phyloP scores from a whole-genome alignment of 2,888 invertebrate genomes.

The Macaria liturata region DNA sequence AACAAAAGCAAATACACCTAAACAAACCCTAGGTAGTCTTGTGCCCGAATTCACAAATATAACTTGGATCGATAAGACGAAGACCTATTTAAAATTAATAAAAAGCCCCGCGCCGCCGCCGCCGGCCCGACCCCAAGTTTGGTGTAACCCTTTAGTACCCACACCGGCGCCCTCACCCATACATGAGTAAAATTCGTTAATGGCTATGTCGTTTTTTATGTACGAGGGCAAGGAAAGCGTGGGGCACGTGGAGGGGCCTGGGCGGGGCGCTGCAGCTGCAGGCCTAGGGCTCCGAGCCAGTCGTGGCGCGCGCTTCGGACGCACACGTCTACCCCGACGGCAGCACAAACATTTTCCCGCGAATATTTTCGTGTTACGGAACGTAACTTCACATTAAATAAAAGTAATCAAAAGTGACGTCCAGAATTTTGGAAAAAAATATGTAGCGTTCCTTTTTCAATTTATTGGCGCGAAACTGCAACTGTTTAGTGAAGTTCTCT shows the following conservation, averaged over 20 bases:
- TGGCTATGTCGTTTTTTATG: slow-evolving; percentile 64
- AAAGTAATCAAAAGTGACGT: slow-evolving; percentile 22
- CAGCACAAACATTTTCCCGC: slow-evolving; percentile 43
- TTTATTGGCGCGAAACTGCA: slow-evolving; percentile 33
- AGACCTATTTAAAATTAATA: slow-evolving; percentile 54
- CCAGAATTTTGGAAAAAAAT: slow-evolving; percentile 23
- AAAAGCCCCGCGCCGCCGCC: slow-evolving; percentile 38
- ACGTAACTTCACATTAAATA: slow-evolving; percentile 28
- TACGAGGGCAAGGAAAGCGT: slow-evolving; percentile 69
- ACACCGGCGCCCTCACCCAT: slow-evolving; percentile 45
- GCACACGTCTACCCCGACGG: slow-evolving; percentile 60
- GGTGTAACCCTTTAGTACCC: slow-evolving; percentile 51
- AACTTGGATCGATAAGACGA: slow-evolving; percentile 46
- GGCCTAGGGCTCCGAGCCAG: slow-evolving; percentile 67
- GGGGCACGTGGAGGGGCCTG: slow-evolving; percentile 69
- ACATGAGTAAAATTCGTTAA: slow-evolving; percentile 51
- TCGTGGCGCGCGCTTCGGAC: slow-evolving; percentile 67
- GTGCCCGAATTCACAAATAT: slow-evolving; percentile 15
- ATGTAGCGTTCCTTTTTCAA: slow-evolving; percentile 15
- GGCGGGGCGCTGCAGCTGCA: slow-evolving; percentile 79
- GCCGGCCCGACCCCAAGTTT: slow-evolving; percentile 49
- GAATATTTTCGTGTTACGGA: slow-evolving; percentile 40
- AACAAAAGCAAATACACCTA: no score
- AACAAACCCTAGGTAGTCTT: no score
- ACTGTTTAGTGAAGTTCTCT: slow-evolving; percentile 63